Conservation (phyloP, 2,113 vertebrate genomes). For the Aldabrachelys gigantea region DNA sequence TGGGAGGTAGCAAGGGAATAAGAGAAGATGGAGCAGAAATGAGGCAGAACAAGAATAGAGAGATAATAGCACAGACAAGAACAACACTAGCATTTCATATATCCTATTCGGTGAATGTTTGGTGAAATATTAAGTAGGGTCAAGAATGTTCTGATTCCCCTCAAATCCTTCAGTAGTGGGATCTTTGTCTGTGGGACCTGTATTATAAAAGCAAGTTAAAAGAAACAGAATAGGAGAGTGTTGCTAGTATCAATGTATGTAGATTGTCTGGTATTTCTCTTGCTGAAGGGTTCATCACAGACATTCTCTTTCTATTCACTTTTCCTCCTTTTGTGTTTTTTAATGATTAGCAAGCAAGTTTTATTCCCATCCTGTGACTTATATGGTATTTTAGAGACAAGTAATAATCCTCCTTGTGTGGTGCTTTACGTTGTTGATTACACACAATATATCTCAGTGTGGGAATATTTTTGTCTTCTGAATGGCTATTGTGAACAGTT, state of each 20-base stretch:
- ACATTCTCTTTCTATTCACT: neutral
- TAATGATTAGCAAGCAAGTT: neutral
- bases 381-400: neutral
- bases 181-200: too few relatives aligned
- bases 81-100: neutral
- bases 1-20: neutral
- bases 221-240: neutral
- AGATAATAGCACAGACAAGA: neutral
- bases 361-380: neutral
- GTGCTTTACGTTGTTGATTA: neutral
- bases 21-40: neutral
- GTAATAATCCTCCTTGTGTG: neutral
- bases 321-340: neutral
- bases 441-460: neutral
- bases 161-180: rapidly evolving
- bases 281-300: neutral
- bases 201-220: neutral
- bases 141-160: neutral
- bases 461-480: neutral
- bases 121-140: neutral
- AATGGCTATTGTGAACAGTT: slow-evolving; percentile 2
- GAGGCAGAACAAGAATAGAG: neutral
- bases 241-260: neutral
- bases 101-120: slow-evolving; percentile 5
- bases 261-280: neutral